Evolutionary conservation across 92 coral and sea anemone species (phyloP), one percentile per base, ranked within the genome.

Genomic region (Zoanthus gigantus): DNA sequence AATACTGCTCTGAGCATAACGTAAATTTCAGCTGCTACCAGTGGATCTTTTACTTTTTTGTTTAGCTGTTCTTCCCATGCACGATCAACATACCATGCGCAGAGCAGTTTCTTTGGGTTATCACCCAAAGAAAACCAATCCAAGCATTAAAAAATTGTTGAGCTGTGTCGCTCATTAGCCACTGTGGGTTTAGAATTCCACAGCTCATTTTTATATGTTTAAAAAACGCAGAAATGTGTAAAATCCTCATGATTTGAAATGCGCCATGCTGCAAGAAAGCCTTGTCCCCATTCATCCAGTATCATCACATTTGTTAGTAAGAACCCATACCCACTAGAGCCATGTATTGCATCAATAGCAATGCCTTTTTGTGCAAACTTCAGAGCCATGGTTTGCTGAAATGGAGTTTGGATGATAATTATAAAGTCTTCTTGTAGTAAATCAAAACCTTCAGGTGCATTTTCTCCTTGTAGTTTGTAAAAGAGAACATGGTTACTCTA

Each of bases 241-340:
- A 81, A 77, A 58, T 85, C 92, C 72, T 92, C 94, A 37, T 87
- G 92, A 71, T 86, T 90, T 16, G 91, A 86, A 13, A 92, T 50
- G 60, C 92, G 86, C 93, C 93, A 92, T 9, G 95, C 93, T 13
- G 75, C 83, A 28, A 88, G 91, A 76, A 92, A 73, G 17, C 93
- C 95, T 34, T 87, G 89, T 6, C 90, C 91, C 88, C 56, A 90
- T 10, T 92, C 95, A 88, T 92, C 93, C 30, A 83, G 67, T 57
- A 90, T 91, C 72, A 87, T 28, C 17, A 92, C 29, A 6, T 93
- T 86, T 60, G 83, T 83, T 13, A 92, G 91, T 9, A 23, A 69
- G 37, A 92, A 92, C 74, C 88, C 90, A 53, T 90, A 90, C 18
- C 89, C 95, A 52, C 85, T 92, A 7, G 95, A 90, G n/a, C 95